Percentiles rank a stretch among this genome's conserved stretches.
These are phyloP conservation scores for Idaea aversata DNA, from an alignment of 2,888 invertebrate species.

Conservation along the genomic window DNA sequence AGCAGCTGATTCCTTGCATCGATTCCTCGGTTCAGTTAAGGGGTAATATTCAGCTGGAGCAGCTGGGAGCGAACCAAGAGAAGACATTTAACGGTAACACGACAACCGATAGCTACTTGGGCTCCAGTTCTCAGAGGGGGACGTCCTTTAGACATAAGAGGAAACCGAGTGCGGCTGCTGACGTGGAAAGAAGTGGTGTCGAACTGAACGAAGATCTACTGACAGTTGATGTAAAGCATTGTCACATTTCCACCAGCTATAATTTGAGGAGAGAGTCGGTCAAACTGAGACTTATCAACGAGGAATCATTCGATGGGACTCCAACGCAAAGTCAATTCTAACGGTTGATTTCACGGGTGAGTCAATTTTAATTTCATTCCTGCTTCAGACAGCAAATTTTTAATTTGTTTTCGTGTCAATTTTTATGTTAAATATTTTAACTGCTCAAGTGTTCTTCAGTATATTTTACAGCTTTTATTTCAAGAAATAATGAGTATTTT, in stretches of 20 bases:
- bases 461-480: too few species aligned
- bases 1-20: conserved; percentile 85
- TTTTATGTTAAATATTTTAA: too few species aligned
- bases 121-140: conserved; percentile 76
- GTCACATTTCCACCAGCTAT: conserved; percentile 74
- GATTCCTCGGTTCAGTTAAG: conserved; percentile 70
- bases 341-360: conserved; percentile 68
- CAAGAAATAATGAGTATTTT: too few species aligned
- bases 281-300: conserved; percentile 69
- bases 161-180: conserved; percentile 82
- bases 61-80: conserved; percentile 81
- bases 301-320: conserved; percentile 70
- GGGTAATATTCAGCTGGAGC: conserved; percentile 73
- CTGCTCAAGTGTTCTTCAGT: background rate
- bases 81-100: conserved; percentile 88
- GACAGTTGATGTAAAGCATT: conserved; percentile 72
- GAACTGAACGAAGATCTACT: conserved; percentile 69
- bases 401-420: conserved; percentile 3
- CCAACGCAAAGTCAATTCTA: conserved; percentile 75
- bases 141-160: conserved; percentile 76
- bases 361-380: conserved; percentile 23
- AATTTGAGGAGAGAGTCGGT: conserved; percentile 72
- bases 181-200: conserved; percentile 79
- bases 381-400: background rate
- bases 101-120: conserved; percentile 84